These are phyloP conservation scores for Diabrotica virgifera DNA, from an alignment of 1,140 invertebrate species.

Conservation along the genomic window DNA sequence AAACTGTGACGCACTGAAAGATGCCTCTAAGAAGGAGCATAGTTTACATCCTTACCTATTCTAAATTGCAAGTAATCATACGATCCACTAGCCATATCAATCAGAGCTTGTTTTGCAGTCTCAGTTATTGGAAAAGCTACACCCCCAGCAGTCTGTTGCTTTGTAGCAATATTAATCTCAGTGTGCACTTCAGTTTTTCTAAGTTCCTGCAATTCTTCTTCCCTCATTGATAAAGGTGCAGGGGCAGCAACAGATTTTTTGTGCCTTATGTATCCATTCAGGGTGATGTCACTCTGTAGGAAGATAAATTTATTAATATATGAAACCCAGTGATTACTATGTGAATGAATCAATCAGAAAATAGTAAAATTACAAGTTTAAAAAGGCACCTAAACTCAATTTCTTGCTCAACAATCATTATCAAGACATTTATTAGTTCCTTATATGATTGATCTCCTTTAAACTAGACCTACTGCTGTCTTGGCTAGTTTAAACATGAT, in stretches of 20 bases:
- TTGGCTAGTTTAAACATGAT: no score
- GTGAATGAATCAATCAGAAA: no score
- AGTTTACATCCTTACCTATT: conserved; percentile 54
- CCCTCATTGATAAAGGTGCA: conserved; percentile 82
- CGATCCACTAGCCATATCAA: conserved; percentile 60
- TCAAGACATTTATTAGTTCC: no score
- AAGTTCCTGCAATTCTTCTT: conserved; percentile 84
- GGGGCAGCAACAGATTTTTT: conserved; percentile 75
- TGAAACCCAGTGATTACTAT: no score
- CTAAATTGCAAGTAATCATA: conserved; percentile 76
- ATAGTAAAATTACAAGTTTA: no score
- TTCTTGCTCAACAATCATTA: no score
- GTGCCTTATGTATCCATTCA: conserved; percentile 80
- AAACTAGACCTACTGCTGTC: no score
- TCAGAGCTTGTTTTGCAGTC: conserved; percentile 72
- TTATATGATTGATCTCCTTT: no score
- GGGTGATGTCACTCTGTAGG: conserved; percentile 71
- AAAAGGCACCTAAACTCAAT: no score
- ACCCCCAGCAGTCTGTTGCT: conserved; percentile 88
- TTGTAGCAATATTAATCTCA: conserved; percentile 77
- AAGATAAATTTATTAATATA: no score
- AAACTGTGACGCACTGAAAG: no score
- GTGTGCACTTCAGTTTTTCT: conserved; percentile 72
- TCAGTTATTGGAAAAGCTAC: conserved; percentile 90
- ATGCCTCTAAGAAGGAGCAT: no score